phyloP scores from a whole-genome alignment of 2,113 vertebrate species.

The Ifrita kowaldi region DNA sequence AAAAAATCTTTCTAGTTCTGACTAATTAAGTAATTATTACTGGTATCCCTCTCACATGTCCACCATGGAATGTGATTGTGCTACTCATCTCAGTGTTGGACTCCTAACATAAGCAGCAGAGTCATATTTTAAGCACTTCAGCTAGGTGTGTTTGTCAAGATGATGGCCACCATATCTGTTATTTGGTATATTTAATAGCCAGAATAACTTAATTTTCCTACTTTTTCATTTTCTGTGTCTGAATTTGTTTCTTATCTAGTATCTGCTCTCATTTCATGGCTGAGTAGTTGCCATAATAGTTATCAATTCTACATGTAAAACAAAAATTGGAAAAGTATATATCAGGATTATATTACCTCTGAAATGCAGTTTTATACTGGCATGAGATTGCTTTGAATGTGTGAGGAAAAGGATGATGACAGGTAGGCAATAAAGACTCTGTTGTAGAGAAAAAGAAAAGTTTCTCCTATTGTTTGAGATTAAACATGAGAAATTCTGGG shows the following conservation, averaged over 20 bases:
- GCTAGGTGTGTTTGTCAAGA: background rate
- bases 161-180: background rate
- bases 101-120: background rate
- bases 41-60: background rate
- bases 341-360: background rate
- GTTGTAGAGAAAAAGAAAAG: background rate
- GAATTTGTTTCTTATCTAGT: background rate
- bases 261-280: background rate
- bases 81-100: background rate
- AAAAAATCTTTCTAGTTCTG: background rate
- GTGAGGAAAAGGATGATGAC: background rate
- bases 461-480: background rate
- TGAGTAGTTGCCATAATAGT: background rate
- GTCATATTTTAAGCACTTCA: background rate
- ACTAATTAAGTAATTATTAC: background rate
- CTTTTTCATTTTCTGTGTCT: background rate
- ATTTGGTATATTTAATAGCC: background rate
- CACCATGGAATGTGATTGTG: background rate
- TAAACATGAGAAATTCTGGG: background rate
- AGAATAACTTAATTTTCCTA: background rate
- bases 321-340: conserved; percentile 2
- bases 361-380: background rate
- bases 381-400: background rate
- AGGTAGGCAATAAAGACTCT: background rate
- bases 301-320: background rate